These are phyloP conservation scores for Anguilla anguilla DNA, from an alignment of 2,797 vertebrate species.

Conservation along the genomic window DNA sequence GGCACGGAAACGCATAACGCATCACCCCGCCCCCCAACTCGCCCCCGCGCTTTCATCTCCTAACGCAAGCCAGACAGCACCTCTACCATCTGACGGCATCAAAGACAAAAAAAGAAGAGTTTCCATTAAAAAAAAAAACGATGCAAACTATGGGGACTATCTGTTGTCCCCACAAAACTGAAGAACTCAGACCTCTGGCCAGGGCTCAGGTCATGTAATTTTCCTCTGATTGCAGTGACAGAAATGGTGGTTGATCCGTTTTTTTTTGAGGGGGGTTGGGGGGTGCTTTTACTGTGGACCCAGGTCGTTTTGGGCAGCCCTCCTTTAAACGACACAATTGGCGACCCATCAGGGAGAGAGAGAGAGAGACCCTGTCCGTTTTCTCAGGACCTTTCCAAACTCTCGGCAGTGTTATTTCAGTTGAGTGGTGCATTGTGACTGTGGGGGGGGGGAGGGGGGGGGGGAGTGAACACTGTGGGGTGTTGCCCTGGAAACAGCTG, in stretches of 20 bases:
- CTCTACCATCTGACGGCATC: not conserved
- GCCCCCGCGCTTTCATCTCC: not conserved
- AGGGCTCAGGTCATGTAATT: no score
- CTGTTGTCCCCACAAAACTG: no score
- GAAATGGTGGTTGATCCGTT: not conserved
- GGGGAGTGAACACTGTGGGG: not conserved
- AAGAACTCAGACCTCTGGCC: no score
- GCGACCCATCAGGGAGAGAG: not conserved
- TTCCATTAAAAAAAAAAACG: not conserved
- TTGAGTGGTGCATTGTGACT: not conserved
- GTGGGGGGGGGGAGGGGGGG: not conserved
- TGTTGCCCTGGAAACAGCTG: slow-evolving; percentile 25
- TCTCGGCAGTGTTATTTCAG: slow-evolving; percentile 5
- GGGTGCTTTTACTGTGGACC: not conserved
- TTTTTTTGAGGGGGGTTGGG: not conserved
- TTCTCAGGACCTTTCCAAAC: not conserved
- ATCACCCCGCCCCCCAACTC: no score
- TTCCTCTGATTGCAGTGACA: not conserved
- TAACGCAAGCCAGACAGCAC: not conserved
- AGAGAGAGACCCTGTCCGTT: not conserved
- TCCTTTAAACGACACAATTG: not conserved
- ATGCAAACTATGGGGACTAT: not conserved
- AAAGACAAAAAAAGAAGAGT: not conserved
- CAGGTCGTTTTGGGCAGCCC: not conserved
- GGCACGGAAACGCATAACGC: not conserved